A percentile compares a stretch with the other conserved stretches of the same genome.
These are phyloP conservation scores for Calonectris borealis DNA, from an alignment of 2,113 vertebrate species.

Conservation along the genomic window DNA sequence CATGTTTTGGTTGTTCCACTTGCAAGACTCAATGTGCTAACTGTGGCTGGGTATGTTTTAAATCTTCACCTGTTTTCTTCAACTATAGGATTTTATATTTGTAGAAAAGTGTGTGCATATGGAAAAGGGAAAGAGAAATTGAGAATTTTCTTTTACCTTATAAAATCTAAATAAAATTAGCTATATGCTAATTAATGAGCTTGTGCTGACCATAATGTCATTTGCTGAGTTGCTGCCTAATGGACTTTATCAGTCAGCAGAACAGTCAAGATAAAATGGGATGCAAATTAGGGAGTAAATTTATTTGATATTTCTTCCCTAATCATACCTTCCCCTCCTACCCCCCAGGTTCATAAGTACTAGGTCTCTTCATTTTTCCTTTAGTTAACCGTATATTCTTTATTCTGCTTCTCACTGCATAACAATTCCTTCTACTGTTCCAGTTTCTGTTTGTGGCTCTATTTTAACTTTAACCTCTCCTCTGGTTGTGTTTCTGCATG, in stretches of 20 bases:
- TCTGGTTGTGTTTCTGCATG: neutral
- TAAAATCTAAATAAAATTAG: neutral
- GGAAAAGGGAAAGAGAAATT: neutral
- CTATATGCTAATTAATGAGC: neutral
- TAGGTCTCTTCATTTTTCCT: neutral
- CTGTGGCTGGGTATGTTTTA: neutral
- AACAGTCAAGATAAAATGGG: neutral
- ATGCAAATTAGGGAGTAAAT: neutral
- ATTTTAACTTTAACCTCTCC: neutral
- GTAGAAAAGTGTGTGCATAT: neutral
- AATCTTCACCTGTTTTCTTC: neutral
- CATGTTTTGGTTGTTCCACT: neutral
- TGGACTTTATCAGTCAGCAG: neutral
- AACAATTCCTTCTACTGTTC: neutral
- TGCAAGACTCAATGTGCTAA: neutral
- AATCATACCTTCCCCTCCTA: neutral
- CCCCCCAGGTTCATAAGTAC: neutral
- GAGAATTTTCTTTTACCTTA: accelerated
- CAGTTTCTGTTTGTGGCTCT: neutral
- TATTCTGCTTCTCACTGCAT: neutral
- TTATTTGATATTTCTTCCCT: neutral
- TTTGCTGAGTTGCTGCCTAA: neutral
- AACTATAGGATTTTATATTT: neutral
- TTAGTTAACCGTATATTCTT: neutral
- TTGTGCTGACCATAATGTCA: neutral